Conservation (phyloP, 2,797 vertebrate genomes). For the Malacoctenus gilli region DNA sequence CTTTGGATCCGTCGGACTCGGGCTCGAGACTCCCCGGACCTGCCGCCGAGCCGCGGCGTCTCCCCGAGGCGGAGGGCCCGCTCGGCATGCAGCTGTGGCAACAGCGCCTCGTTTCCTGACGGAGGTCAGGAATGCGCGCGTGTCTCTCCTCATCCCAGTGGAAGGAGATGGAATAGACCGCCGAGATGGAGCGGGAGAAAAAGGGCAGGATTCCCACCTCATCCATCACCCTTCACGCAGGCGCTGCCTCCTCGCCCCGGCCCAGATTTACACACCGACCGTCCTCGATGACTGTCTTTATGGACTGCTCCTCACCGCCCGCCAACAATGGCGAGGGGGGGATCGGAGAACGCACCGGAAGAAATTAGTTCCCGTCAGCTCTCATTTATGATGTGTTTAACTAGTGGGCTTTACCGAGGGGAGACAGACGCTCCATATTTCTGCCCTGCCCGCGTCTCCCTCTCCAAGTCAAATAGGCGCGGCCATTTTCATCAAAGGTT, state of each 20-base stretch:
- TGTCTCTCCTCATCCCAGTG: constrained; percentile 67
- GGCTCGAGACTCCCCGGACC: constrained; percentile 40
- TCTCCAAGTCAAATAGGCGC: constrained; percentile 51
- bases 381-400: constrained; percentile 75
- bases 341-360: constrained; percentile 68
- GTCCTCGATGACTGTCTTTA: constrained; percentile 57
- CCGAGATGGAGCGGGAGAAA: constrained; percentile 61
- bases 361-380: constrained; percentile 75
- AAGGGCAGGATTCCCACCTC: constrained; percentile 64
- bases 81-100: constrained; percentile 77
- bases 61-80: constrained; percentile 50
- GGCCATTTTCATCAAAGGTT: constrained; percentile 77
- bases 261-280: constrained; percentile 55
- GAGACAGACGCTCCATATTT: constrained; percentile 52
- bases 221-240: constrained; percentile 69
- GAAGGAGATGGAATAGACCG: constrained; percentile 71
- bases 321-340: constrained; percentile 44
- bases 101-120: constrained; percentile 67
- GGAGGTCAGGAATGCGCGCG: constrained; percentile 70
- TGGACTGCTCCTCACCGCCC: constrained; percentile 51
- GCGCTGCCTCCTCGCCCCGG: constrained; percentile 43
- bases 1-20: constrained; percentile 32
- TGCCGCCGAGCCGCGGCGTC: constrained; percentile 23
- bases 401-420: constrained; percentile 51
- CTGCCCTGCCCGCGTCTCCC: constrained; percentile 45